Evolutionary conservation across 2,888 invertebrate genomes (phyloP).

Genomic region (Neria commutata): DNA sequence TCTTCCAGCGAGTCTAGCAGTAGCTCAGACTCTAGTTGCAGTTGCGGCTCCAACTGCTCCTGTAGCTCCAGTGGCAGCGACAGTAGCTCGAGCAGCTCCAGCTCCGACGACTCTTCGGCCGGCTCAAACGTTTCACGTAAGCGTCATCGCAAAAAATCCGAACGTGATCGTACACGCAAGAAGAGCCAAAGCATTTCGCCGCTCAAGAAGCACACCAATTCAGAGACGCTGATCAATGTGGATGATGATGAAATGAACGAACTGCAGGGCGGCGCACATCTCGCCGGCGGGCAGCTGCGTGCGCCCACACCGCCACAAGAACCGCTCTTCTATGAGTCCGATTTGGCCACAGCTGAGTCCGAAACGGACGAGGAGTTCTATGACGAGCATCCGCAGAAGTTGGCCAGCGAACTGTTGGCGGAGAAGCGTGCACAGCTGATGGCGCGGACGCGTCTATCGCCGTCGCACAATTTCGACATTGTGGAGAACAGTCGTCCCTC

Average conservation of each 20-base stretch:
- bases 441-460: conserved; percentile 68
- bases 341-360: conserved; percentile 83
- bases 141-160: conserved; percentile 59
- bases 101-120: conserved; percentile 63
- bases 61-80: conserved; percentile 73
- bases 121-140: conserved; percentile 53
- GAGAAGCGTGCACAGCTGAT: conserved; percentile 77
- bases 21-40: conserved; percentile 78
- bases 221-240: conserved; percentile 34
- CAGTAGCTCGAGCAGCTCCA: conserved; percentile 68
- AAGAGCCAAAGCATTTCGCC: conserved; percentile 46
- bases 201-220: conserved; percentile 29
- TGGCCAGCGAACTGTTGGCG: conserved; percentile 74
- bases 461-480: conserved; percentile 68
- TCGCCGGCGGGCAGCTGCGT: conserved; percentile 53
- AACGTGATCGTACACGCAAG: conserved; percentile 62
- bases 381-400: conserved; percentile 78
- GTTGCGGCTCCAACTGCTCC: conserved; percentile 83
- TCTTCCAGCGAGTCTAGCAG: conserved; percentile 80
- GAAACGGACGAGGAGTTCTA: conserved; percentile 90
- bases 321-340: conserved; percentile 76
- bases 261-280: conserved; percentile 48
- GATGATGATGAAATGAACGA: conserved; percentile 26
- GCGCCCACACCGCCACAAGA: conserved; percentile 57
- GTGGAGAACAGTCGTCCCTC: conserved; percentile 70